Conservation (phyloP, 2,888 invertebrate genomes). For the Fragum fragum region DNA sequence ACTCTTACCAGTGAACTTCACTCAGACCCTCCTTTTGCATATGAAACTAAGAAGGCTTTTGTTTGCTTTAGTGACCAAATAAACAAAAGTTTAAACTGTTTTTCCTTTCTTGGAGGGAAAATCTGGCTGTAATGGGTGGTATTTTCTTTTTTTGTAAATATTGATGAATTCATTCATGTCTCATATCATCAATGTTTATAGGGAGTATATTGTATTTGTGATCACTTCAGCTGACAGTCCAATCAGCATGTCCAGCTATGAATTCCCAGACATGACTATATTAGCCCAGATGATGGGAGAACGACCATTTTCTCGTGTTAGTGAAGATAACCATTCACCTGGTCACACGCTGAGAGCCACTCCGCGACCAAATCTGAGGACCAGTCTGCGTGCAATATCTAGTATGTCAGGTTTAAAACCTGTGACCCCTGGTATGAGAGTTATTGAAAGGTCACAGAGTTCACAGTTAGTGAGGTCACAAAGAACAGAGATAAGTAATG, state of each 20-base stretch:
- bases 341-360: slow-evolving; percentile 47
- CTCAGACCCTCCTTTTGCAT: too few relatives aligned
- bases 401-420: slow-evolving; percentile 47
- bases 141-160: too few relatives aligned
- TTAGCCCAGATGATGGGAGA: slow-evolving; percentile 42
- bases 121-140: too few relatives aligned
- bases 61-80: too few relatives aligned
- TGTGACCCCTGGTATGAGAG: slow-evolving; percentile 38
- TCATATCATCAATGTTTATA: too few relatives aligned
- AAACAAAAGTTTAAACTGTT: too few relatives aligned
- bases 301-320: slow-evolving; percentile 34
- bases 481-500: background rate
- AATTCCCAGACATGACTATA: slow-evolving; percentile 67
- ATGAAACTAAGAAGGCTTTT: too few relatives aligned
- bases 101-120: too few relatives aligned
- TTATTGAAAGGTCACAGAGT: slow-evolving; percentile 31
- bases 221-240: slow-evolving; percentile 52
- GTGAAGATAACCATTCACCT: slow-evolving; percentile 22
- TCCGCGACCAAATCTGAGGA: slow-evolving; percentile 35
- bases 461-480: slow-evolving; percentile 4
- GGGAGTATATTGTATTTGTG: too few relatives aligned
- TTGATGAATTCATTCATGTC: too few relatives aligned
- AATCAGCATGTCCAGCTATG: slow-evolving; percentile 33
- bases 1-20: too few relatives aligned
- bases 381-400: slow-evolving; percentile 41